phyloP scores from a whole-genome alignment of 2,797 vertebrate species.

The Lycodopsis pacificus region DNA sequence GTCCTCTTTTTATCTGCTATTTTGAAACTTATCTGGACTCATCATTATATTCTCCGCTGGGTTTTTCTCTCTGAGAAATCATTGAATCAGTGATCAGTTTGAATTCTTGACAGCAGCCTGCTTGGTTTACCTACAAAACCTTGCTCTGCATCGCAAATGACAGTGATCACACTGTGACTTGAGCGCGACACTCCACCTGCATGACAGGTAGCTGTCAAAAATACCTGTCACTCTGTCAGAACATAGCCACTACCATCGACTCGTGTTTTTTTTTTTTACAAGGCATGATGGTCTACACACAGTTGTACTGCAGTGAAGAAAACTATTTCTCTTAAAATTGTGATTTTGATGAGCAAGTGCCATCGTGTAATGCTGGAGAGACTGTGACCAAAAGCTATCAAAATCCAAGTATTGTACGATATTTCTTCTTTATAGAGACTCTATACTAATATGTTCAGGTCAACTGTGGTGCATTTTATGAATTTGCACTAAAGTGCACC shows the following conservation, averaged over 20 bases:
- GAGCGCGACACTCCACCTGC: constrained; percentile 58
- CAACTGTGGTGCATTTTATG: constrained; percentile 1
- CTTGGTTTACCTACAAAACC: constrained; percentile 50
- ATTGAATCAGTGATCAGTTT: constrained; percentile 45
- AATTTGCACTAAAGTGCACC: not conserved
- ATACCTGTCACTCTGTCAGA: constrained; percentile 66
- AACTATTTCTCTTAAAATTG: constrained; percentile 25
- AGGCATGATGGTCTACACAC: constrained; percentile 19
- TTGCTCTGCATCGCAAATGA: constrained; percentile 74
- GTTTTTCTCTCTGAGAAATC: constrained; percentile 32
- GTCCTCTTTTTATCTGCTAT: constrained; percentile 31
- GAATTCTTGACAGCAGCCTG: constrained; percentile 54
- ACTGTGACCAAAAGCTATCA: not conserved
- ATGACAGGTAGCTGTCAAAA: constrained; percentile 72
- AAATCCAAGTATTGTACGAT: not conserved
- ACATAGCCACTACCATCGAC: constrained; percentile 37
- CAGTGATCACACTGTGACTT: constrained; percentile 63
- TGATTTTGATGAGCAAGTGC: constrained; percentile 35
- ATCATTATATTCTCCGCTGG: not conserved
- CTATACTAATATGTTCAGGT: not conserved
- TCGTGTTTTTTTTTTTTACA: constrained; percentile 32
- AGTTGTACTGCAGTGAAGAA: constrained; percentile 20
- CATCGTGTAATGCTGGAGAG: constrained; percentile 3
- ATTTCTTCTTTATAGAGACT: not conserved
- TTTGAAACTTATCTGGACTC: constrained; percentile 33